These are phyloP conservation scores for Callinectes sapidus DNA, from an alignment of 2,888 invertebrate genomes.

Conservation along the genomic window DNA sequence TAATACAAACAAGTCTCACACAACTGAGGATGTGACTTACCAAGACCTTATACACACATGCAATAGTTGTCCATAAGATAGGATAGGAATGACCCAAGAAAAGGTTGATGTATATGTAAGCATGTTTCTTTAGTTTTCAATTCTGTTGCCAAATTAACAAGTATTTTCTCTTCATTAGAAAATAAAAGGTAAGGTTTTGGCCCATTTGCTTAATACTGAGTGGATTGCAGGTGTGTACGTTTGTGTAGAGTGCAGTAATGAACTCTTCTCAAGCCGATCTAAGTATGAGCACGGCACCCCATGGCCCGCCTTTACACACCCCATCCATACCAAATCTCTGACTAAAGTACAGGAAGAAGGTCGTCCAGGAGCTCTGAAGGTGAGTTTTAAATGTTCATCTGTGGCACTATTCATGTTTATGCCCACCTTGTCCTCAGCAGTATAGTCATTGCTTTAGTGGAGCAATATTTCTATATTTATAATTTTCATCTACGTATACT, in stretches of 20 bases:
- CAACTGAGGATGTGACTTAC: not conserved
- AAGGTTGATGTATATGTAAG: not conserved
- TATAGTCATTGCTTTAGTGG: not conserved
- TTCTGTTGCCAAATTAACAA: not conserved
- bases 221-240: conserved; percentile 77
- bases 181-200: not conserved
- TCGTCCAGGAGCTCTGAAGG: conserved; percentile 71
- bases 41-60: not conserved
- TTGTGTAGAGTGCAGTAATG: conserved; percentile 77
- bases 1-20: not conserved
- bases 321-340: conserved; percentile 77
- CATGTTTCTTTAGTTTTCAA: not conserved
- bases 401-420: not conserved
- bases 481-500: not conserved
- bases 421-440: not conserved
- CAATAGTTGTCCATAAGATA: not conserved
- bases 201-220: conserved; percentile 1
- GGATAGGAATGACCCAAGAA: not conserved
- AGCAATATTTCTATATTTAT: not conserved
- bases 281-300: conserved; percentile 78
- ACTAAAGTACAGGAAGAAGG: conserved; percentile 75
- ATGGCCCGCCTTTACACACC: conserved; percentile 78
- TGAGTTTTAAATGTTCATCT: conserved; percentile 25
- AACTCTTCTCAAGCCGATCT: conserved; percentile 77
- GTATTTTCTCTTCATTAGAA: not conserved